These are phyloP conservation scores for Spilarctia lutea DNA, from an alignment of 2,888 invertebrate genomes.

Conservation along the genomic window DNA sequence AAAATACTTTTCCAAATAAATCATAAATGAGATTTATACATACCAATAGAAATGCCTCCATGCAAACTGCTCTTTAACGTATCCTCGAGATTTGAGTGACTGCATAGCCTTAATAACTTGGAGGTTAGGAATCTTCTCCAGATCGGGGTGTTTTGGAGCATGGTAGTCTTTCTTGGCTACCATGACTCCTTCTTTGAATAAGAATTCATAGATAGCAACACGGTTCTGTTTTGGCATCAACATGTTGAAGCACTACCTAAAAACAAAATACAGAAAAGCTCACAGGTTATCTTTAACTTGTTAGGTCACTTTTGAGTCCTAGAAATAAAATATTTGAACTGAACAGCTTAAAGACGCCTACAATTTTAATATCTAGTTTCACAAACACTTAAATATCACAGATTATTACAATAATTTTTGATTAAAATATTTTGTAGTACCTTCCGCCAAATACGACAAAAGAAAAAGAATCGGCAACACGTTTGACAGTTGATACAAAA, in stretches of 20 bases:
- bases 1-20: background rate
- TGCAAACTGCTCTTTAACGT: conserved; percentile 99
- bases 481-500: conserved; percentile 37
- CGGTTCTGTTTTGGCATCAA: conserved; percentile 99
- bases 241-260: conserved; percentile 91
- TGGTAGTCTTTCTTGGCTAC: conserved; percentile 99
- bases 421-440: conserved; percentile 54
- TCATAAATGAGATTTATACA: conserved; percentile 45
- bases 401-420: conserved; percentile 55
- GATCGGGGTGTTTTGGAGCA: conserved; percentile 98
- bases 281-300: conserved; percentile 59
- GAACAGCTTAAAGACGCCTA: conserved; percentile 22
- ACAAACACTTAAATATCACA: conserved; percentile 27
- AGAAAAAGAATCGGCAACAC: conserved; percentile 50
- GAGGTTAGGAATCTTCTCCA: conserved; percentile 97
- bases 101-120: conserved; percentile 99
- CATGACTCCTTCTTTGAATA: conserved; percentile 99
- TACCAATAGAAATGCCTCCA: conserved; percentile 99
- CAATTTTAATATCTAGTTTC: conserved; percentile 16
- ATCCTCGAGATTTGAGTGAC: conserved; percentile 98
- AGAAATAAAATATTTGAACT: conserved; percentile 47
- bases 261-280: conserved; percentile 65
- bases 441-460: conserved; percentile 65
- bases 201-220: conserved; percentile 98
- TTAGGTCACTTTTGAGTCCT: conserved; percentile 30